Evolutionary conservation across 2,113 vertebrate species (phyloP).

Genomic region (Lycaon pictus): DNA sequence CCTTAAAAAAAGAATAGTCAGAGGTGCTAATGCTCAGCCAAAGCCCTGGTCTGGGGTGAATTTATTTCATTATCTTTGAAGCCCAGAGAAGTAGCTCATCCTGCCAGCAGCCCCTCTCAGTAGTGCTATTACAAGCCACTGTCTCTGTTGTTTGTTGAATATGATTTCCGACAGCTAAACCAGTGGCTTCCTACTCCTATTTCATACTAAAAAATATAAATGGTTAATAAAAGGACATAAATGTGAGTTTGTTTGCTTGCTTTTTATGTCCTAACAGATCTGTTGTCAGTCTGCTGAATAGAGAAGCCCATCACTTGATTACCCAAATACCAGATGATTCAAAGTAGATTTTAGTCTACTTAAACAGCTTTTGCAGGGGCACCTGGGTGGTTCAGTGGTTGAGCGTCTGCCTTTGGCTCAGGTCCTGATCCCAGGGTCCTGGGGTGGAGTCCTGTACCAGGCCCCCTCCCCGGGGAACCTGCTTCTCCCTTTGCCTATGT

Average conservation of each 20-base stretch:
- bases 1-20: neutral
- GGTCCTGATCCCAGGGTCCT: too few relatives aligned
- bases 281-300: neutral
- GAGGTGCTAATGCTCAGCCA: neutral
- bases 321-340: neutral
- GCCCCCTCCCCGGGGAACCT: too few relatives aligned
- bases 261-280: neutral
- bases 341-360: neutral
- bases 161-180: neutral
- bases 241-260: neutral
- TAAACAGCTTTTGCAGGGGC: neutral
- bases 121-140: neutral
- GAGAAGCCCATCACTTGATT: conserved; percentile 33
- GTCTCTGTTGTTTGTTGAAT: neutral
- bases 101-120: neutral
- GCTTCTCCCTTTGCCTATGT: too few relatives aligned
- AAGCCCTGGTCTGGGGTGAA: neutral
- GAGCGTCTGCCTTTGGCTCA: too few relatives aligned
- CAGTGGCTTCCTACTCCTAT: neutral
- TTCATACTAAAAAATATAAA: conserved; percentile 28
- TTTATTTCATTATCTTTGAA: neutral
- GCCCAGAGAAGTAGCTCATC: neutral
- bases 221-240: neutral
- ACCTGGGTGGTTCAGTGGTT: too few relatives aligned
- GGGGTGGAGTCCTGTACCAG: too few relatives aligned